These are phyloP conservation scores for Drosophila infuscata DNA, from an alignment of 2,888 invertebrate genomes.

Conservation along the genomic window DNA sequence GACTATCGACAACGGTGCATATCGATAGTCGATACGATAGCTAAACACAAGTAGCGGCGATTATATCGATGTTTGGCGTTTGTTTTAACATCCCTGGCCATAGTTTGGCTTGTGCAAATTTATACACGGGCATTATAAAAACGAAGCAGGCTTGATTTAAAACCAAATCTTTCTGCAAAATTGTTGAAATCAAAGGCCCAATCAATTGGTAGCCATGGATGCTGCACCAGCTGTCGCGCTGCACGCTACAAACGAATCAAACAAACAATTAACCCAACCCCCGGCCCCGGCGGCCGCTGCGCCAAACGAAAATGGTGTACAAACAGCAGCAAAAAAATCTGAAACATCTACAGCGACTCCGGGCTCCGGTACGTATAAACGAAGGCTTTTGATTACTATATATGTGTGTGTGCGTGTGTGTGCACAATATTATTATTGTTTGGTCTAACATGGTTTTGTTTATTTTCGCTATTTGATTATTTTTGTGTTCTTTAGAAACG, in stretches of 20 bases:
- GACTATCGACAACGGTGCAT: slow-evolving; percentile 22
- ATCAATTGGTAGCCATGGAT: slow-evolving; percentile 57
- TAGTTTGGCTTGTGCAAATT: slow-evolving; percentile 68
- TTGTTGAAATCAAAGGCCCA: slow-evolving; percentile 29
- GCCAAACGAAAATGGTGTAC: slow-evolving; percentile 76
- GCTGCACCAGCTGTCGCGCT: slow-evolving; percentile 60
- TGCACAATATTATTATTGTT: slow-evolving; percentile 33
- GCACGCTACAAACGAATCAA: slow-evolving; percentile 52
- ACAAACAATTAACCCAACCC: slow-evolving; percentile 46
- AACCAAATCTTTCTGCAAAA: slow-evolving; percentile 52
- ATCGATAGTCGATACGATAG: slow-evolving; percentile 1
- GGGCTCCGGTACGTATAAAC: slow-evolving; percentile 42
- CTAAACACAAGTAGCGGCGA: slow-evolving; percentile 14
- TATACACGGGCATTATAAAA: slow-evolving; percentile 55
- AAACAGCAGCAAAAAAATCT: slow-evolving; percentile 78
- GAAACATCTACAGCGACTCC: slow-evolving; percentile 47
- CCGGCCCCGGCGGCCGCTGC: slow-evolving; percentile 65
- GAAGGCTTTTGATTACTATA: slow-evolving; percentile 3
- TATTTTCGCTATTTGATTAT: slow-evolving; percentile 20
- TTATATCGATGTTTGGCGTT: slow-evolving; percentile 60
- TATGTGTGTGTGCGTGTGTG: not conserved
- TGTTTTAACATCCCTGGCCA: slow-evolving; percentile 60
- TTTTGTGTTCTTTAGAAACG: slow-evolving; percentile 35
- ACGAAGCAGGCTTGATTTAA: slow-evolving; percentile 56
- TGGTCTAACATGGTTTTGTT: slow-evolving; percentile 31